Percentiles rank a stretch among this genome's conserved stretches.
These are phyloP conservation scores for Linurgus olivaceus DNA, from an alignment of 2,797 vertebrate genomes.

Conservation along the genomic window DNA sequence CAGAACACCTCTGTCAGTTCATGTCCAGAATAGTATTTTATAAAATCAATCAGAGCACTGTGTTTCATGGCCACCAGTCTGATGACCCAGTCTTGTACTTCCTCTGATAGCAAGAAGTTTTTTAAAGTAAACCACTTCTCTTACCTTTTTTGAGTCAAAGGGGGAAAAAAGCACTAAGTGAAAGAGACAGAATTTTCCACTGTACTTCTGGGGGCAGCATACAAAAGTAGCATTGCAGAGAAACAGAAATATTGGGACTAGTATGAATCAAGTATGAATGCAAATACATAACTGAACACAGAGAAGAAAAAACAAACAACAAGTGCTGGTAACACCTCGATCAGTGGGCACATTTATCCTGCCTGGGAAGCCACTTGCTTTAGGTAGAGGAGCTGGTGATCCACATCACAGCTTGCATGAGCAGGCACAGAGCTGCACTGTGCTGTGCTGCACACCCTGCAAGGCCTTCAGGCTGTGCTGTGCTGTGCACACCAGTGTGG, in stretches of 20 bases:
- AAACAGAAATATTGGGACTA: neutral
- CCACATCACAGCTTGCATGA: rapidly evolving
- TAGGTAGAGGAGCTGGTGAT: neutral
- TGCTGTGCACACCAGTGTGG: neutral
- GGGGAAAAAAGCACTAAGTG: neutral
- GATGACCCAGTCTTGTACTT: neutral
- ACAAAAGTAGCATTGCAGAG: neutral
- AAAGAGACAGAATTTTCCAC: neutral
- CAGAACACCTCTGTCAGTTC: neutral
- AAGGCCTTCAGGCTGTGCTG: neutral
- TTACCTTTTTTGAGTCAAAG: neutral
- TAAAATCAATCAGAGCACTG: neutral
- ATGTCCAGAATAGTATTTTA: neutral
- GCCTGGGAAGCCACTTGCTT: neutral
- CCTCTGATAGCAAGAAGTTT: neutral
- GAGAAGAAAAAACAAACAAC: neutral
- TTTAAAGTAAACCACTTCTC: neutral
- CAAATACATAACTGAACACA: neutral
- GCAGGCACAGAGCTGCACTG: neutral
- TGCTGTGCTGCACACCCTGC: neutral
- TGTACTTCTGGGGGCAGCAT: neutral
- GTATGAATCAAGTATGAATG: neutral
- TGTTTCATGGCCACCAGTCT: neutral
- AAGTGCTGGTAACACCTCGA: neutral
- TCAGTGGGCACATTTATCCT: neutral